Conservation (phyloP, 2,888 invertebrate genomes). For the Troides aeacus region DNA sequence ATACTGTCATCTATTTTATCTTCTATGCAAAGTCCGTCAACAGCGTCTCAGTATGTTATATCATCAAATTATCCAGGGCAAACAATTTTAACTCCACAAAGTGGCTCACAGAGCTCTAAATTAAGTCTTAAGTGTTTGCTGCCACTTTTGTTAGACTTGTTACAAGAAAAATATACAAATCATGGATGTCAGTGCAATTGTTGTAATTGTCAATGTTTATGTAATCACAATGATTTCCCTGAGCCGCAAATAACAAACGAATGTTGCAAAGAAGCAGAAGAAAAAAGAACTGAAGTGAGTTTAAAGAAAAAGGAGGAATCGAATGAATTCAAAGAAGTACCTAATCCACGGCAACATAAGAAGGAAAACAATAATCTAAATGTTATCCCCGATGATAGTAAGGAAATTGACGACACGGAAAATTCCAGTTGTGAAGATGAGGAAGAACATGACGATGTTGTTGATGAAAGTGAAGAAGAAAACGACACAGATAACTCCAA, state of each 20-base stretch:
- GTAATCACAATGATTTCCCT: constrained; percentile 32
- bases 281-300: constrained; percentile 33
- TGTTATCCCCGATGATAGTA: constrained; percentile 36
- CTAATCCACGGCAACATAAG: constrained; percentile 32
- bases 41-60: constrained; percentile 29
- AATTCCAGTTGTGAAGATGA: constrained; percentile 35
- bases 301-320: constrained; percentile 28
- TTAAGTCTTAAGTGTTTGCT: constrained; percentile 56
- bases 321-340: constrained; percentile 32
- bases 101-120: constrained; percentile 40
- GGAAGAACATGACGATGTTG: constrained; percentile 25
- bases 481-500: constrained; percentile 14
- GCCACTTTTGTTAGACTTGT: constrained; percentile 60
- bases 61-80: constrained; percentile 28
- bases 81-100: constrained; percentile 26
- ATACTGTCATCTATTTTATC: constrained; percentile 40
- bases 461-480: constrained; percentile 39
- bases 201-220: constrained; percentile 36
- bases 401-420: constrained; percentile 42
- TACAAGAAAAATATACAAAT: constrained; percentile 52
- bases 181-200: constrained; percentile 40
- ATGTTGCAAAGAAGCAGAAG: constrained; percentile 51
- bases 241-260: constrained; percentile 43
- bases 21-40: constrained; percentile 30
- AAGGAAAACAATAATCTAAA: constrained; percentile 31